These are phyloP conservation scores for Neoaliturus tenellus DNA, from an alignment of 2,888 invertebrate genomes.

Conservation along the genomic window DNA sequence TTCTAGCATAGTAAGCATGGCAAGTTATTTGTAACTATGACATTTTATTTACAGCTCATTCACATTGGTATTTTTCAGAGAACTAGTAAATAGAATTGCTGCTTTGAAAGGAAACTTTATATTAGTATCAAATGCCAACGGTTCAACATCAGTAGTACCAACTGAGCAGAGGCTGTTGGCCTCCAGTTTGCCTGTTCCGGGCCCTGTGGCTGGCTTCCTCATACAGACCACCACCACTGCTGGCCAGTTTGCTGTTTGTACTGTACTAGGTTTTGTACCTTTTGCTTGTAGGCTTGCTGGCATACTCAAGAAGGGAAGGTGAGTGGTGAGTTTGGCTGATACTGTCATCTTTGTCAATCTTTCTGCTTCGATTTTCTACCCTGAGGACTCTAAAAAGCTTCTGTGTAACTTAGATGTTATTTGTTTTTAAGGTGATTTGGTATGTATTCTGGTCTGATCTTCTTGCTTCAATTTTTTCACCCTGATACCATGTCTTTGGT, in stretches of 20 bases:
- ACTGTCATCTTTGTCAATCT: not conserved
- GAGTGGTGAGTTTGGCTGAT: slow-evolving; percentile 21
- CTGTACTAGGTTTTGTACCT: slow-evolving; percentile 1
- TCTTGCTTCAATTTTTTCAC: too few species aligned
- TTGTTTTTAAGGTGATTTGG: too few species aligned
- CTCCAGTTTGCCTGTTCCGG: not conserved
- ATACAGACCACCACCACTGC: slow-evolving; percentile 32
- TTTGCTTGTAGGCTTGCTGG: slow-evolving; percentile 32
- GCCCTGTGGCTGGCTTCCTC: slow-evolving; percentile 11
- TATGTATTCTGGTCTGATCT: too few species aligned
- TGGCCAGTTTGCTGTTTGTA: slow-evolving; percentile 34
- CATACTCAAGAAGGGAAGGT: slow-evolving; percentile 34
- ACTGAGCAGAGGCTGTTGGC: not conserved
- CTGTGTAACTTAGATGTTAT: too few species aligned
- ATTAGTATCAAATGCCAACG: slow-evolving; percentile 14
- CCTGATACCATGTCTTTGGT: too few species aligned
- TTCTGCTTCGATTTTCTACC: too few species aligned
- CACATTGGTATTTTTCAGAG: slow-evolving; percentile 2
- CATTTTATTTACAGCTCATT: too few species aligned
- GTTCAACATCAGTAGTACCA: slow-evolving; percentile 16
- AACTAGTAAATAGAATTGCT: not conserved
- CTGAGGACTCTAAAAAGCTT: too few species aligned
- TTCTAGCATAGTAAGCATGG: too few species aligned
- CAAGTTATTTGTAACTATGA: too few species aligned
- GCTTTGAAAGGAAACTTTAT: slow-evolving; percentile 20